Evolutionary conservation across 2,888 invertebrate species (phyloP), one percentile per base, ranked within the genome.

Genomic region (Lepetodrilus schrolli): DNA sequence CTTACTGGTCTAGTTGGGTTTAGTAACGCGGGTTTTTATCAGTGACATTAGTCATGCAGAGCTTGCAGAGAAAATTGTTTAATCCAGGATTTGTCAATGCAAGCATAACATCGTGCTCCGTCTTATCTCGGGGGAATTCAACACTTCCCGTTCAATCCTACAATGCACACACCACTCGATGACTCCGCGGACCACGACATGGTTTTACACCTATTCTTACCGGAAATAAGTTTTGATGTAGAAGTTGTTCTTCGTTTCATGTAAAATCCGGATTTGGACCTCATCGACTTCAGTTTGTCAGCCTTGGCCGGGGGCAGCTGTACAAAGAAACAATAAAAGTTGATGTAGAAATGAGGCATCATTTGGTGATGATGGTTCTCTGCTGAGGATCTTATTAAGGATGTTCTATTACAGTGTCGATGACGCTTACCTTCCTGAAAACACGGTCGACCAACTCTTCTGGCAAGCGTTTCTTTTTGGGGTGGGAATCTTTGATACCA

Each of bases 401-500:
- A 38, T 8, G 7, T 38, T 7, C 7, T 38, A 38, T 8, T 38
- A 38, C 7, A 10, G 13, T 21, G 48, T 7, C n/a, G n/a, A n/a
- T n/a, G n/a, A n/a, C n/a, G 50, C 71, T 47, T 74, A 86, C 86
- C 75, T 85, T 87, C 49, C 86, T 76, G 75, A 86, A 87, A 13
- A 87, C 86, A 58, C 86, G 72, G 66, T 87, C 87, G 1, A 87
- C 87, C 17, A 87, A 75, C 72, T 86, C 82, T 70, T 87, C 87
- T 2, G 86, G 86, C 13, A 82, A 82, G 23, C 84, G 83, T 72
- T 84, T 84, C 73, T 86, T 85, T 75, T 86, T 86, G 72, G 74
- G 72, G 48, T 73, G 58, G 13, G 49, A 50, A 7, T 81, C 82
- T 58, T 80, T 80, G 23, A 36, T 21, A n/a, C 66, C 74, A 20